These are phyloP conservation scores for Glandiceps talaboti DNA, from an alignment of 53 echinoderm and acorn worm species.

Conservation along the genomic window DNA sequence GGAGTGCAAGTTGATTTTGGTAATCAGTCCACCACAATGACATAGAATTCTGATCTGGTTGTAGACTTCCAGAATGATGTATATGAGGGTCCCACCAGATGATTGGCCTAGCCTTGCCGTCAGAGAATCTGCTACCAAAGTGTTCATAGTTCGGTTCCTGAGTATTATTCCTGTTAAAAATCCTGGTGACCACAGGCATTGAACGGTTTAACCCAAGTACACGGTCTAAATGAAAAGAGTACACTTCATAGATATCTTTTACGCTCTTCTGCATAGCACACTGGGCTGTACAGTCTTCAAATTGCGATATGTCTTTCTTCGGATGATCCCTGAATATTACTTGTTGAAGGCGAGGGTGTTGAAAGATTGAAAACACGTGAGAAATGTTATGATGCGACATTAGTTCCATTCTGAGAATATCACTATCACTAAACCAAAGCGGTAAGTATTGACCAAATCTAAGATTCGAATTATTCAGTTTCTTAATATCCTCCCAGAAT, in stretches of 20 bases:
- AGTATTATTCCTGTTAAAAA: not conserved
- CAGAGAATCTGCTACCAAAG: not conserved
- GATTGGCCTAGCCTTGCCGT: not conserved
- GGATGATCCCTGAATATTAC: not conserved
- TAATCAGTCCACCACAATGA: not conserved
- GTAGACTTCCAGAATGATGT: not conserved
- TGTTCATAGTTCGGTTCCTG: not conserved
- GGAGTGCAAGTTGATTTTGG: not conserved
- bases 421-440: not conserved
- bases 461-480: not conserved
- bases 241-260: slow-evolving; percentile 26
- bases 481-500: not conserved
- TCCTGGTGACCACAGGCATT: slow-evolving; percentile 55
- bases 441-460: not conserved
- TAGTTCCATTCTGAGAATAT: not conserved
- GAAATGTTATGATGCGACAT: not conserved
- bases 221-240: slow-evolving; percentile 83
- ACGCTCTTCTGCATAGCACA: not conserved
- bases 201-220: slow-evolving; percentile 74
- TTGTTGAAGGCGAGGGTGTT: not conserved
- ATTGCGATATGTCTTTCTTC: too few relatives aligned
- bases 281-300: not conserved
- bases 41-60: not conserved
- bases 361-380: not conserved
- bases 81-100: not conserved